phyloP scores from a whole-genome alignment of 2,797 vertebrate genomes.

The Sebastes steindachneri region DNA sequence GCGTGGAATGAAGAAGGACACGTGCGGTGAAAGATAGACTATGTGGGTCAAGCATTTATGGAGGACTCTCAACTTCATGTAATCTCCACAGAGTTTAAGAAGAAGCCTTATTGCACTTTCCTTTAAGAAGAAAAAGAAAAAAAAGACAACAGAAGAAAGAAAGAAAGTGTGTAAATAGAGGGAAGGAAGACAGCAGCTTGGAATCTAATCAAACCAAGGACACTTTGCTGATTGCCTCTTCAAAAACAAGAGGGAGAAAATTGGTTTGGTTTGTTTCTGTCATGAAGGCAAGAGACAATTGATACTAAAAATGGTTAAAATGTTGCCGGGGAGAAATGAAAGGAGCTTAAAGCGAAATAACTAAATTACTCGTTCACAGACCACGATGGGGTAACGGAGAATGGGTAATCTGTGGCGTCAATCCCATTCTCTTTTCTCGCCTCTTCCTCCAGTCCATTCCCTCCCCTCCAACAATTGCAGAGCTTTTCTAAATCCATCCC shows the following conservation, averaged over 20 bases:
- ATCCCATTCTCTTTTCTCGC: constrained; percentile 48
- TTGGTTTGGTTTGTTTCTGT: constrained; percentile 79
- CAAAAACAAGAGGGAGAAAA: constrained; percentile 74
- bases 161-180: constrained; percentile 49
- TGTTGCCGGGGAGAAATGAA: constrained; percentile 68
- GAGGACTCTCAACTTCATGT: constrained; percentile 39
- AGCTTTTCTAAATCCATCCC: constrained; percentile 62
- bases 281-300: constrained; percentile 68
- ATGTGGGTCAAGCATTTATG: constrained; percentile 52
- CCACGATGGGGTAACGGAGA: constrained; percentile 18
- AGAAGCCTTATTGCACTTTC: constrained; percentile 40
- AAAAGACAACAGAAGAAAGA: constrained; percentile 15
- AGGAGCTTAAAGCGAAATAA: constrained; percentile 72
- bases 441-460: constrained; percentile 30
- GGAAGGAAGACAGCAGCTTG: constrained; percentile 46
- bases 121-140: constrained; percentile 11
- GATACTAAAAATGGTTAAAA: constrained; percentile 73
- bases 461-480: constrained; percentile 56
- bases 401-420: constrained; percentile 61
- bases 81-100: constrained; percentile 46
- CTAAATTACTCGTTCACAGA: constrained; percentile 66
- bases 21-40: constrained; percentile 22
- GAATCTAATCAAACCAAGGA: constrained; percentile 79
- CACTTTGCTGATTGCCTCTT: constrained; percentile 77
- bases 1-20: constrained; percentile 13